These are phyloP conservation scores for Microtus richardsoni DNA, from an alignment of 2,113 vertebrate genomes.

Conservation along the genomic window DNA sequence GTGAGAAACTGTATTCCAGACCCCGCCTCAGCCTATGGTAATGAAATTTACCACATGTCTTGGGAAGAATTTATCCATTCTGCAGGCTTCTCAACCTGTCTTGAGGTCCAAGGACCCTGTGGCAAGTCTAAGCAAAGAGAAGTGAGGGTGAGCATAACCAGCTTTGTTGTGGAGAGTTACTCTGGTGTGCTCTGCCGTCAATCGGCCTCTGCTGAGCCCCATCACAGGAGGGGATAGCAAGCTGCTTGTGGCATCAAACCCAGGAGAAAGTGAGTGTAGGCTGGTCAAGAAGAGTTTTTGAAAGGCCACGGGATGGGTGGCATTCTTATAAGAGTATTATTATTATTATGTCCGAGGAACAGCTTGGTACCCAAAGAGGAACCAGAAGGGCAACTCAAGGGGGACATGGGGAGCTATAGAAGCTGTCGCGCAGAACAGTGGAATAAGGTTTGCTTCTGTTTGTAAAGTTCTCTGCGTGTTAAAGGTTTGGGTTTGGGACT, in stretches of 20 bases:
- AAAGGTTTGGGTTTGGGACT: neutral
- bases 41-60: neutral
- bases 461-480: neutral
- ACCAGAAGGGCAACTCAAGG: neutral
- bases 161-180: neutral
- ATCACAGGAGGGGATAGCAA: neutral
- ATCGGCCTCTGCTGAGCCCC: neutral
- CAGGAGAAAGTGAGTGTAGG: neutral
- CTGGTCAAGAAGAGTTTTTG: neutral
- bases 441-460: neutral
- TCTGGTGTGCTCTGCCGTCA: fast-evolving
- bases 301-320: neutral
- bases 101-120: no score
- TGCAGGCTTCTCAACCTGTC: neutral
- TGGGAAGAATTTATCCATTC: neutral
- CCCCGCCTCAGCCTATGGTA: neutral
- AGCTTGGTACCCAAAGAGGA: neutral
- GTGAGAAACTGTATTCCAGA: neutral
- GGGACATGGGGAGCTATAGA: neutral
- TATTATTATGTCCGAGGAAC: neutral
- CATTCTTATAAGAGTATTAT: neutral
- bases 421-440: fast-evolving
- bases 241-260: neutral
- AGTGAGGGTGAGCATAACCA: neutral
- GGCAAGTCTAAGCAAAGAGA: neutral